Conservation (phyloP, 2,113 vertebrate species). For the Eurypyga helias region DNA sequence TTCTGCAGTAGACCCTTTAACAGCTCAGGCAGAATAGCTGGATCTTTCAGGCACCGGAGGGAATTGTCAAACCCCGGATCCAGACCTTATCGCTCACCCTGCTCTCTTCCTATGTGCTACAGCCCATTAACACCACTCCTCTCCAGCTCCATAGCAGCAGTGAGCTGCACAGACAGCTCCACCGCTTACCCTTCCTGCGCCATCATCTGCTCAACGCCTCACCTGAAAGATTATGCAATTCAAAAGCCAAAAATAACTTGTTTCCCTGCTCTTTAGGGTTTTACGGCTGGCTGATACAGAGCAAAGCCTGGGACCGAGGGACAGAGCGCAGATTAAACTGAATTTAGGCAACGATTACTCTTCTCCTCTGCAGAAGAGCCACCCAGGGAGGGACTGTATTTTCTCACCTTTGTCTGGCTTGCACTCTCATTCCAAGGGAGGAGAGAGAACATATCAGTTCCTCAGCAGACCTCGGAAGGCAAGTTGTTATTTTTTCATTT, state of each 20-base stretch:
- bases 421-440: neutral
- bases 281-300: neutral
- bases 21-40: neutral
- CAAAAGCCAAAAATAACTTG: conserved; percentile 33
- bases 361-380: conserved; percentile 1
- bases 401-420: conserved; percentile 25
- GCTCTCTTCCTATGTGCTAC: neutral
- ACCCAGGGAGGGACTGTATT: neutral
- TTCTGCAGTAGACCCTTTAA: conserved; percentile 4
- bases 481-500: neutral
- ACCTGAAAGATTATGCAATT: neutral
- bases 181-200: neutral
- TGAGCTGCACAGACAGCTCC: neutral
- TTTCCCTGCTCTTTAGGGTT: neutral
- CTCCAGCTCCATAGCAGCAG: accelerated
- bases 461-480: neutral
- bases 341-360: neutral
- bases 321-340: neutral
- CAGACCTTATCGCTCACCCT: conserved; percentile 13
- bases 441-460: neutral
- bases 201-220: neutral
- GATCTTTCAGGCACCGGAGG: neutral
- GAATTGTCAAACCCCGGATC: neutral
- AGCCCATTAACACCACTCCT: conserved; percentile 16
- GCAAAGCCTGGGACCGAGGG: neutral